A percentile compares a stretch with the other conserved stretches of the same genome.
Evolutionary conservation across 2,113 vertebrate genomes (phyloP).

Genomic region (Albula goreensis): DNA sequence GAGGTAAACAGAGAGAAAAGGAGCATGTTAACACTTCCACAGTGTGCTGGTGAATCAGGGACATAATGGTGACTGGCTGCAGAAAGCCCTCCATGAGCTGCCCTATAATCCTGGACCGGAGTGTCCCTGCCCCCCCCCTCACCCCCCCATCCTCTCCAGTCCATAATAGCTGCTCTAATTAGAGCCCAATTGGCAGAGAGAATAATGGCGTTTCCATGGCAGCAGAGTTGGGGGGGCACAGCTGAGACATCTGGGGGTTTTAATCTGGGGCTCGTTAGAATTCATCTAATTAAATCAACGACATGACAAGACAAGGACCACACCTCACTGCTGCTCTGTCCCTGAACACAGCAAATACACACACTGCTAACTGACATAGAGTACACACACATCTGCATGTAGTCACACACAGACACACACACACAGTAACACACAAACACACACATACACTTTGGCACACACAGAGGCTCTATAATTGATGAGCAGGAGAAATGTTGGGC

Average conservation of each 20-base stretch:
- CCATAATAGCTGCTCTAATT: conserved; percentile 82
- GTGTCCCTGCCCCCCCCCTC: conserved; percentile 37
- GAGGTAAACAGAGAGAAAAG: neutral
- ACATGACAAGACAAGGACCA: conserved; percentile 58
- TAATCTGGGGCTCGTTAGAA: conserved; percentile 78
- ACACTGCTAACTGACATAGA: conserved; percentile 21
- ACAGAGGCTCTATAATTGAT: conserved; percentile 62
- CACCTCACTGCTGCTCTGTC: conserved; percentile 13
- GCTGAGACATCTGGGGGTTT: conserved; percentile 75
- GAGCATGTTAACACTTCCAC: conserved; percentile 11
- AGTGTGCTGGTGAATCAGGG: neutral
- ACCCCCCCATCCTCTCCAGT: conserved; percentile 59
- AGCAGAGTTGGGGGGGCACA: conserved; percentile 65
- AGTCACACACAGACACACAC: conserved; percentile 40
- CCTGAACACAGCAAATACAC: conserved; percentile 17
- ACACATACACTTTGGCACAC: conserved; percentile 1
- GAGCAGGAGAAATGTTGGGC: conserved; percentile 58
- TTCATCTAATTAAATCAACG: conserved; percentile 78
- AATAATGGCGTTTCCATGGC: conserved; percentile 73
- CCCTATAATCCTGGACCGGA: conserved; percentile 46
- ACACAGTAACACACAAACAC: neutral
- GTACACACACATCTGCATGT: conserved; percentile 11
- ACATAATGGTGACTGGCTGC: neutral
- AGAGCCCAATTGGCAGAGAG: conserved; percentile 72
- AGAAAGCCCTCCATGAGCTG: conserved; percentile 30